Base-by-base conservation (phyloP, 2,888 invertebrate species). In the Lottia scabra region DNA sequence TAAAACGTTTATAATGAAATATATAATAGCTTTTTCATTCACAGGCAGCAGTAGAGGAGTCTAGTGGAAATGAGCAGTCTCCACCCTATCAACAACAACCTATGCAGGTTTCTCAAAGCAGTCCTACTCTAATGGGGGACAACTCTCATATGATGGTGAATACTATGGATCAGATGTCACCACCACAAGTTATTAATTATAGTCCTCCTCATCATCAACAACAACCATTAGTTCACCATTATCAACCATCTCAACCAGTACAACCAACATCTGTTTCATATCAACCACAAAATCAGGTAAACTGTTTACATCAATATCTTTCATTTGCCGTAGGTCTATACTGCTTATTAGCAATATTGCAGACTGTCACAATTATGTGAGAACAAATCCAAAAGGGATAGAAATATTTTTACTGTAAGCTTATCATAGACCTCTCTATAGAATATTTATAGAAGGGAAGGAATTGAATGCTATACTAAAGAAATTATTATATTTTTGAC, bases 21-120 rank as follows among this genome's bases (percentile, higher is more conserved):
- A 38, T 48, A 19, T 46, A 15, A 63, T 70, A 19, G 63, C 26
- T 46, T 27, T 73, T 19, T 72, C 63, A 43, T 46, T 78, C 75
- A 46, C 79, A 83, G 82, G 78, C 80, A 6, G 77, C 79, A 27
- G 70, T 76, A 4, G 82, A 84, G 10, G 84, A 81, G 12, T 63
- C 73, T 4, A 38, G 63, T 10, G n/a, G 23, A 12, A 63, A 63
- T 15, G 80, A 80, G n/a, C 77, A 79, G 19, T 81, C 81, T 1
- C 76, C 76, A 12, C 80, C 83, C 3, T 23, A 19, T 23, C 23
- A 56, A 19, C 56, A 56, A 23, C 23, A 19, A 15, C 80, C 79
- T 10, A 68, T 71, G 56, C 73, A 74, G 19, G 75, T 78, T 30
- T 75, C 77, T 4, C 70, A 73, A 26, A 73, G 74, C 12, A 72